Evolutionary conservation across 1,140 invertebrate species (phyloP).

Genomic region (Drosophila insularis): DNA sequence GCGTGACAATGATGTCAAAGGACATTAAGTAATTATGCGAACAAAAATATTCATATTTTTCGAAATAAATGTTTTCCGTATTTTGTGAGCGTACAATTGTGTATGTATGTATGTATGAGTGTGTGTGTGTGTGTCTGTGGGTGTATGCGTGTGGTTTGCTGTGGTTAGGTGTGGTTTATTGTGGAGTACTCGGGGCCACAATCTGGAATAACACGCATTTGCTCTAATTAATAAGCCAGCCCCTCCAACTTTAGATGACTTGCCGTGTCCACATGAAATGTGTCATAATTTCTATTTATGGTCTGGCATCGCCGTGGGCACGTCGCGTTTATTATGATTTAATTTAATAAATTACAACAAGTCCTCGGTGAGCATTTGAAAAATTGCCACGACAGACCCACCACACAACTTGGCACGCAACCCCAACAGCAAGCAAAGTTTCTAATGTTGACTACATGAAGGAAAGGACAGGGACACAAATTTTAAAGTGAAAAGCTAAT

Average conservation of each 20-base stretch:
- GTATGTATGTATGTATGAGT: not conserved
- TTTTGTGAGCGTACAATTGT: not conserved
- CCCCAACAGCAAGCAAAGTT: not conserved
- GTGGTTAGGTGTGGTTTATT: constrained; percentile 6
- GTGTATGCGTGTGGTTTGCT: constrained; percentile 1
- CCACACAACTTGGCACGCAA: constrained; percentile 36
- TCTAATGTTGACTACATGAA: not conserved
- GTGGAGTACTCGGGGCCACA: constrained; percentile 41
- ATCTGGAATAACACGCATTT: constrained; percentile 68
- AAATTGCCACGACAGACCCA: constrained; percentile 44
- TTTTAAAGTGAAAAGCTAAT: constrained; percentile 71
- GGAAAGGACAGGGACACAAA: constrained; percentile 25
- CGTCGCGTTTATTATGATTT: constrained; percentile 73
- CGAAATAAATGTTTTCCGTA: constrained; percentile 25
- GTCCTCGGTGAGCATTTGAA: constrained; percentile 69
- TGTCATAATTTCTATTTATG: constrained; percentile 81
- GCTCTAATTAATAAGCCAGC: constrained; percentile 73
- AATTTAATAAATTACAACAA: constrained; percentile 78
- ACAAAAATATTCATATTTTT: constrained; percentile 24
- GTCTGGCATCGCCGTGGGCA: constrained; percentile 44
- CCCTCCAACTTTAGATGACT: constrained; percentile 52
- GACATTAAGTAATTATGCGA: constrained; percentile 48
- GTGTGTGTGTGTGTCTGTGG: not conserved
- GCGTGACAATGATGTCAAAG: constrained; percentile 36
- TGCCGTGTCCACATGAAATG: constrained; percentile 73